Evolutionary conservation across 2,888 invertebrate genomes (phyloP), one percentile per base, ranked within the genome.

Genomic region (Sinohyriopsis cumingii): DNA sequence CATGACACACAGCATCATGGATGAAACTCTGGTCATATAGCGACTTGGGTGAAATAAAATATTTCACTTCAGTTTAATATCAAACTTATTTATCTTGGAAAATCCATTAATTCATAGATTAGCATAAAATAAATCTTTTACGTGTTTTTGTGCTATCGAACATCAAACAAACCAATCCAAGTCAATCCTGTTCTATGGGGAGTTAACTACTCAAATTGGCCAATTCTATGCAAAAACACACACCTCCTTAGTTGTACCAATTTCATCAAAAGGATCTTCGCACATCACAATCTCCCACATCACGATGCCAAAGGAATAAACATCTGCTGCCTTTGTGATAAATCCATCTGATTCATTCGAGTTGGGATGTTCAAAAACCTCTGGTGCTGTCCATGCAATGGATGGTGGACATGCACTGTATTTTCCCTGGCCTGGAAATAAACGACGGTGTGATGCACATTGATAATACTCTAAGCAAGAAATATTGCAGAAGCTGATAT

Each of bases 351-450:
- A 71, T 59, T 82, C 82, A 6, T 73, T 68, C 3, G 82, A 76
- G 22, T 69, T 75, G 12, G 88, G 87, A 66, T 84, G 67, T 1
- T 69, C 63, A 55, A 89, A 71, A 0, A 88, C 75, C 67, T 89
- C 88, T 9, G 89, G 88, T 1, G 89, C 87, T 3, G 89, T 88
- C 89, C 88, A 89, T 1, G 86, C 79, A 18, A 87, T 76, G 0
- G 84, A 83, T 4, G 85, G 82, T 6, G 88, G 87, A 72, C 87
- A 84, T 7, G 87, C 87, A 76, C 85, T 84, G 61, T 72, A 78
- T 28, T 80, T 78, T 56, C 87, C 84, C 67, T 86, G 83, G 80
- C 86, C 85, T 86, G 65, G 0, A 67, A 55, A 57, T 59, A 65
- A 53, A 71, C 24, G 61, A 25, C n/a, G 59, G 22, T 20, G 33